phyloP scores from a whole-genome alignment of 2,888 invertebrate genomes.

The Abrostola triplasia region DNA sequence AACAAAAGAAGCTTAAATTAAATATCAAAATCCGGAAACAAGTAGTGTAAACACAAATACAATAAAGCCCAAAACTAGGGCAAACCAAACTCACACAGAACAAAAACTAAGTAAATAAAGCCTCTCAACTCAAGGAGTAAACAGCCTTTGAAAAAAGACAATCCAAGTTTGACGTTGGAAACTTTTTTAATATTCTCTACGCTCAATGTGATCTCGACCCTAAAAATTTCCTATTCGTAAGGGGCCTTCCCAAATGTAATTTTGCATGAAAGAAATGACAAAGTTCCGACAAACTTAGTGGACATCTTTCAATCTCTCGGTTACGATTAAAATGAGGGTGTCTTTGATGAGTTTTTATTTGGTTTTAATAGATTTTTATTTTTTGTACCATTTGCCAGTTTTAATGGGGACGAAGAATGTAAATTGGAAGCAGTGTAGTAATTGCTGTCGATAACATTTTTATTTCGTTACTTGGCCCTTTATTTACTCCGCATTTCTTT shows the following conservation, averaged over 20 bases:
- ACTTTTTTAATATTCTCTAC: slow-evolving; percentile 88
- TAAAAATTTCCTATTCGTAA: slow-evolving; percentile 77
- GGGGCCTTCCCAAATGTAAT: slow-evolving; percentile 80
- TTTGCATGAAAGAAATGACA: slow-evolving; percentile 85
- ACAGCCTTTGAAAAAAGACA: slow-evolving; percentile 84
- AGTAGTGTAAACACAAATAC: slow-evolving; percentile 51
- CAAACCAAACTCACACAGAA: slow-evolving; percentile 51
- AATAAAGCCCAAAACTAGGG: slow-evolving; percentile 50
- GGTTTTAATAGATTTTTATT: slow-evolving; percentile 45
- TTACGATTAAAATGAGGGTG: slow-evolving; percentile 52
- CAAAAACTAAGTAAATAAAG: slow-evolving; percentile 63
- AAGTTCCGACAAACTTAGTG: slow-evolving; percentile 76
- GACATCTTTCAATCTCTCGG: slow-evolving; percentile 72
- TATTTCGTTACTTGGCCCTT: too few species aligned
- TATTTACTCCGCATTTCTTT: too few species aligned
- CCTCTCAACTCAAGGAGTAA: slow-evolving; percentile 63
- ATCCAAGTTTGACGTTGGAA: slow-evolving; percentile 82
- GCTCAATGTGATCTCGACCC: slow-evolving; percentile 82
- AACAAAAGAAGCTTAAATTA: slow-evolving; percentile 5
- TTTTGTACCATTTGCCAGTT: slow-evolving; percentile 21
- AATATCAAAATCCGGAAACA: slow-evolving; percentile 26
- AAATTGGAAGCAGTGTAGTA: neutral
- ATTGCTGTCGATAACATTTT: too few species aligned
- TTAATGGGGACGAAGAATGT: neutral
- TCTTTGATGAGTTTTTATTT: slow-evolving; percentile 56